Base-by-base conservation (phyloP, 2,113 vertebrate species). In the Aviceda subcristata region DNA sequence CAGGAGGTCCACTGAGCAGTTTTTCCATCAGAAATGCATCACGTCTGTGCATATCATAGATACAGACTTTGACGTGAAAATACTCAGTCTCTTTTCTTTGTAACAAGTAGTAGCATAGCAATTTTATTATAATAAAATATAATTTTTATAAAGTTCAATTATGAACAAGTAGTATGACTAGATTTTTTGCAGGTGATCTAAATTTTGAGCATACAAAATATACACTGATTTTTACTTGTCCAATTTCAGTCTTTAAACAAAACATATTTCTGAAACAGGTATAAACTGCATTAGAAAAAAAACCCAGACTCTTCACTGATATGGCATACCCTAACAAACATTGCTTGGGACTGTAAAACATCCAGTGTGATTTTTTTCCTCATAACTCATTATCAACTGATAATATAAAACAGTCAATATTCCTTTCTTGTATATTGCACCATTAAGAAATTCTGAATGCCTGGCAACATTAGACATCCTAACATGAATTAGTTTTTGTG, bases 291-390 rank as follows among this genome's bases (percentile, higher is more conserved):
- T 39, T 39, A 39, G 39, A 39, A 39, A 39, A n/a, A 39, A 77
- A 74, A 66, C 10, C 1, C 2, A n/a, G 6, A 43, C 9, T 27
- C 34, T 79, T 71, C 43, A 50, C 5, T 0, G 1, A 32, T 55
- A 10, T 1, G 2, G n/a, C 17, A n/a, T 13, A 66, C 3, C 14
- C 10, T 55, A 36, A 38, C 12, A 55, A 86, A 79, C 11, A 79
- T 29, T 3, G 0, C 13, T 43, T 23, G 9, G 30, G 38, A 66
- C 3, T 53, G 20, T 62, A 53, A 85, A 29, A 56, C 32, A 75
- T 5, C 18, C 4, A 21, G 32, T 10, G 38, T 13, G 3, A 12
- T 18, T 38, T 84, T 84, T 74, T 14, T 34, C 12, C 38, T 50
- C 13, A 3, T 64, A 81, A 64, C 64, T 59, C 17, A 69, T 34